Evolutionary conservation across 2,797 vertebrate genomes (phyloP), one percentile per base, ranked within the genome.

Genomic region (Knipowitschia caucasica): DNA sequence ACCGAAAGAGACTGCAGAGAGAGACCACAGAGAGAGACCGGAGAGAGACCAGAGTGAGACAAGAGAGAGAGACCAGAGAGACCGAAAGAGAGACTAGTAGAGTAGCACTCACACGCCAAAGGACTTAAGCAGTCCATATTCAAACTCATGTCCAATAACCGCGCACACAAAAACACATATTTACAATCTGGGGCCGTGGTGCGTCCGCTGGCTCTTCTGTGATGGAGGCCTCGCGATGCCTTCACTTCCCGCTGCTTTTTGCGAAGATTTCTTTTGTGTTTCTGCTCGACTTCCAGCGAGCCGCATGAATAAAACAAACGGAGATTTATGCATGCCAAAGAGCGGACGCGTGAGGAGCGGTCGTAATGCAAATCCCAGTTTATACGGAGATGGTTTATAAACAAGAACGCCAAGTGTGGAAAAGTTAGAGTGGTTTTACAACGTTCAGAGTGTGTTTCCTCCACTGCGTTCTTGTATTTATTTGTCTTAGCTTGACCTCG

Each of bases 111-210:
- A n/a, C n/a, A n/a, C n/a, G n/a, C n/a, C n/a, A n/a, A n/a, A n/a
- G n/a, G n/a, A n/a, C n/a, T n/a, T n/a, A n/a, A n/a, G n/a, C n/a
- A n/a, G n/a, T n/a, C n/a, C n/a, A n/a, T 76, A 81, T 77, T 76
- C 61, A 42, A 11, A 21, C 39, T n/a, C 61, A 56, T 66, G 62
- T 69, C 66, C 59, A 58, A 78, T 34, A 67, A 65, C 81, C 79
- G 63, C 64, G 55, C 27, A 0, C 67, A 56, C 12, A 43, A 50
- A 85, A 84, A 80, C 68, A 85, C 78, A 84, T 83, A 77, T 85
- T 83, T 82, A 78, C 69, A 66, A 77, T 76, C 55, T 2, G 53
- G 46, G 62, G 38, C 21, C 45, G 20, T 3, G 42, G 24, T 7
- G 42, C 45, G 10, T 46, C 30, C 45, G 31, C 40, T 43, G 40